These are phyloP conservation scores for Holothuria glaberrima DNA, from an alignment of 35 echinoderm and acorn worm species.

Conservation along the genomic window DNA sequence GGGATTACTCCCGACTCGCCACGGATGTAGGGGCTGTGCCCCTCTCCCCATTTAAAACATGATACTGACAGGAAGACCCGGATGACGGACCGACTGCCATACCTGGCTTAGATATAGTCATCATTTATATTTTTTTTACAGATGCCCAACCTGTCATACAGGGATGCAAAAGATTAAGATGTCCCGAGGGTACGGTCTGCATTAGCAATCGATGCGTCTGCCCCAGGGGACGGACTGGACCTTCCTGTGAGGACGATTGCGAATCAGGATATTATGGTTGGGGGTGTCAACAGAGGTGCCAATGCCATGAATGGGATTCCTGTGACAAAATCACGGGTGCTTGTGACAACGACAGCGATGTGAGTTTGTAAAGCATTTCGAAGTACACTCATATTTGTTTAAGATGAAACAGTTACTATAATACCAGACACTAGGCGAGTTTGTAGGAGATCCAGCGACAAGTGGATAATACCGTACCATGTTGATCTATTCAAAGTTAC, in stretches of 20 bases:
- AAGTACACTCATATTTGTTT: no score
- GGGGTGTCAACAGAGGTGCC: slow-evolving; percentile 12
- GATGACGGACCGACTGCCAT: no score
- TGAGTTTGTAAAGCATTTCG: background rate
- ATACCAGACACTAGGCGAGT: no score
- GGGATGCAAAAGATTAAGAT: background rate
- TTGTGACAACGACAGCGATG: slow-evolving; percentile 45
- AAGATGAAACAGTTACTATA: no score
- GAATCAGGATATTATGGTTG: slow-evolving; percentile 37
- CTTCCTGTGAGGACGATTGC: slow-evolving; percentile 12
- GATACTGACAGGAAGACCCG: no score
- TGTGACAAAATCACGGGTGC: slow-evolving; percentile 11
- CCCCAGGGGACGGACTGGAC: slow-evolving; percentile 14
- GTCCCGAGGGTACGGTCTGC: slow-evolving; percentile 21
- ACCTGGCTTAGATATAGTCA: no score
- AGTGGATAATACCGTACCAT: no score
- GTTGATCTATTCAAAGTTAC: no score
- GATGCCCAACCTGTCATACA: background rate
- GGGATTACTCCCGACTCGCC: no score
- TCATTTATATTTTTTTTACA: background rate
- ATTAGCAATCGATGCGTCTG: slow-evolving; percentile 19
- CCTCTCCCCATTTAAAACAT: no score
- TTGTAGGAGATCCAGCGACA: no score
- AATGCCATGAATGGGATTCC: background rate
- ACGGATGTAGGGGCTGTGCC: no score